These are phyloP conservation scores for Ennomos quercinarius DNA, from an alignment of 2,888 invertebrate genomes.

Conservation along the genomic window DNA sequence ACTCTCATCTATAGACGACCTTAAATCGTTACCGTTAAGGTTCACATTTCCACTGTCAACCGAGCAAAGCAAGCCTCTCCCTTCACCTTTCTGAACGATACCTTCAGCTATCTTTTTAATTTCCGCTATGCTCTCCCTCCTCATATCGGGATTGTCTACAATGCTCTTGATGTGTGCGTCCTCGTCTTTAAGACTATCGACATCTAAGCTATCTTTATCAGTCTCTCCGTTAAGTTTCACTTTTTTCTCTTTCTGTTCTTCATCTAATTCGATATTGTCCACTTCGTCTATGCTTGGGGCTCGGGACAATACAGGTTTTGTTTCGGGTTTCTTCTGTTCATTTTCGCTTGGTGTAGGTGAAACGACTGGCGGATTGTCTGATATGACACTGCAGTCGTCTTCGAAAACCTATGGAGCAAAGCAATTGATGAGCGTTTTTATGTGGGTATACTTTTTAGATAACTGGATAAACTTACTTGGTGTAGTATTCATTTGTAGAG, in stretches of 20 bases:
- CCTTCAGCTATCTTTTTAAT: constrained; percentile 79
- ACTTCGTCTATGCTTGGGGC: constrained; percentile 81
- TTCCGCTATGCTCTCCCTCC: constrained; percentile 78
- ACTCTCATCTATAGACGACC: constrained; percentile 67
- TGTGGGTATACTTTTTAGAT: too few species aligned
- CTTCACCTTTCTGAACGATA: constrained; percentile 81
- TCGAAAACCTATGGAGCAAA: constrained; percentile 77
- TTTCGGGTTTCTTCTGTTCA: constrained; percentile 68
- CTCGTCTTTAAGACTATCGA: constrained; percentile 81
- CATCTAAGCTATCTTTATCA: constrained; percentile 82
- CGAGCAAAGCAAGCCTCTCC: constrained; percentile 73
- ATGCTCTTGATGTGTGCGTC: constrained; percentile 75
- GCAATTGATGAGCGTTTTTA: too few species aligned
- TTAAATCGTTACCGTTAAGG: constrained; percentile 68
- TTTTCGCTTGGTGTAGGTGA: constrained; percentile 80
- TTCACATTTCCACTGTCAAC: constrained; percentile 76
- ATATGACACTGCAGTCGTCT: constrained; percentile 84
- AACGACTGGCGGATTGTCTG: constrained; percentile 81
- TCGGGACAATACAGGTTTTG: constrained; percentile 71
- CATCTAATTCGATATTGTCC: constrained; percentile 77
- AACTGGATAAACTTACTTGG: too few species aligned
- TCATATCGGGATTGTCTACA: constrained; percentile 78
- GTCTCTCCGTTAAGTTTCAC: constrained; percentile 82
- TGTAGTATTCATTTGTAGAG: too few species aligned
- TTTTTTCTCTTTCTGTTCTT: constrained; percentile 66